A percentile compares a stretch with the other conserved stretches of the same genome.
Evolutionary conservation across 1,140 invertebrate genomes (phyloP).

Genomic region (Pissodes strobi): DNA sequence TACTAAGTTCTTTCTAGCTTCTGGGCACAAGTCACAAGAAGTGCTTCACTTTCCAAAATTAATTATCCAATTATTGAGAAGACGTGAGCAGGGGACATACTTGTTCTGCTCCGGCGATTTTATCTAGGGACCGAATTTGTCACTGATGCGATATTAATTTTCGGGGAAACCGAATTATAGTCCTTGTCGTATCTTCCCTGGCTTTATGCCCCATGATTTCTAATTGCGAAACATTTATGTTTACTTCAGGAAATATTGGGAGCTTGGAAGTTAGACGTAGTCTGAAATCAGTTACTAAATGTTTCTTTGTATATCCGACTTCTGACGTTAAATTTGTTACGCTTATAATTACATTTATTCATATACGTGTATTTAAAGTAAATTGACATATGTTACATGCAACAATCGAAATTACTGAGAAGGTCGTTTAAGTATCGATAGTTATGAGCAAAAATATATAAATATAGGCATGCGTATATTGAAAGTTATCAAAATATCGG

Average conservation of each 20-base stretch:
- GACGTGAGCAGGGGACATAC: conserved; percentile 40
- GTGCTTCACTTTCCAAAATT: conserved; percentile 50
- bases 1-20: conserved; percentile 28
- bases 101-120: conserved; percentile 44
- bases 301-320: not conserved
- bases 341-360: not conserved
- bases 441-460: no score
- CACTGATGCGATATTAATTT: conserved; percentile 49
- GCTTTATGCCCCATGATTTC: conserved; percentile 40
- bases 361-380: not conserved
- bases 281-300: not conserved
- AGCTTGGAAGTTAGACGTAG: not conserved
- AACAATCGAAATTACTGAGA: no score
- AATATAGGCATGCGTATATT: no score
- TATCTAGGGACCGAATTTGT: conserved; percentile 47
- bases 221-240: conserved; percentile 35
- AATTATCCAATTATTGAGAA: conserved; percentile 53
- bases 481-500: no score
- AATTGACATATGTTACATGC: no score
- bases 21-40: conserved; percentile 39
- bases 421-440: no score
- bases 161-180: conserved; percentile 38
- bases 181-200: conserved; percentile 30
- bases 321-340: not conserved
- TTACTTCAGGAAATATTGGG: conserved; percentile 23